Base-by-base conservation (phyloP, 2,113 vertebrate species). In the Marmota monax region DNA sequence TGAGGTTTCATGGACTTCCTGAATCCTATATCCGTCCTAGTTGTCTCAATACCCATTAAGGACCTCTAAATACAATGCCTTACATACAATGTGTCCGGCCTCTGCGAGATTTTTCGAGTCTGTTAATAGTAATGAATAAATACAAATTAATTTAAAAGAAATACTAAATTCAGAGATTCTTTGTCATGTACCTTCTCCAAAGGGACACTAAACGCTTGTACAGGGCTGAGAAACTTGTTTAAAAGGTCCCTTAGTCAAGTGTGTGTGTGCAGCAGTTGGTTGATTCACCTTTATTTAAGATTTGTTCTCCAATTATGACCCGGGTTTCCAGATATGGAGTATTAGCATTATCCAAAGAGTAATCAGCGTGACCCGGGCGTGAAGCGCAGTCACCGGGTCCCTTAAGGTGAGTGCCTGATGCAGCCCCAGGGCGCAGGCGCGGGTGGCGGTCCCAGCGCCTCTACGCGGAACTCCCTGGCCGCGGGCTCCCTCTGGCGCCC, bases 401-500 rank as follows among this genome's bases (percentile, higher is more conserved):
- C 78, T 48, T 4, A 0, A 13, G 65, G 51, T 72, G 73, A 45
- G 74, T 37, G 37, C 11, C 42, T 1, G 25, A 39, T 32, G 37
- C 20, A 67, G 45, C 20, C 79, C 17, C 0, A 45, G 14, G 25
- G 25, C 37, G 6, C 14, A 0, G 18, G 90, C 37, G 4, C 65
- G 72, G 69, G 88, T 42, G 23, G 20, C 76, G 0, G 29, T 67
- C 0, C 11, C 2, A 0, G 12, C 0, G 23, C 17, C 0, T 22
- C 70, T 5, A 7, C 0, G 23, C 32, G 0, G 29, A 1, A 13
- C 2, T 25, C 16, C 51, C 67, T 23, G 79, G 37, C 69, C 42
- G 25, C 18, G 78, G 86, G 97, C 92, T 65, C 96, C 97, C 96
- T 72, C 97, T 65, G 96, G 61, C 53, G 23, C 29, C 23, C 29